Evolutionary conservation across 2,113 vertebrate species (phyloP), one percentile per base, ranked within the genome.

Genomic region (Rhynchomys soricoides): DNA sequence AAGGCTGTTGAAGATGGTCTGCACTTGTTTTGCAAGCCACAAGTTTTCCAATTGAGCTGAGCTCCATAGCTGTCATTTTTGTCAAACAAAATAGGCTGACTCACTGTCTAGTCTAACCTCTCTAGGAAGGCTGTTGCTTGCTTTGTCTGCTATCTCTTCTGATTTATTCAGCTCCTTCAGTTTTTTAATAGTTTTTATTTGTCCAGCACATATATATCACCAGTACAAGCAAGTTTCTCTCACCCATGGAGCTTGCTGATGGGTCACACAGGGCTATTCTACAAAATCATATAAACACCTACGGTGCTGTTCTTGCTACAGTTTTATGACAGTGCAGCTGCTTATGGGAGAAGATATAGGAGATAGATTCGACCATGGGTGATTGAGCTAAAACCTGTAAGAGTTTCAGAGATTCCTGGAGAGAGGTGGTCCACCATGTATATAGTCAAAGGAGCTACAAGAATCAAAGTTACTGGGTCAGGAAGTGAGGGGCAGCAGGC

Each of bases 321-420:
- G 48, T 15, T 10, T 45, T 78, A 13, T 34, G 21, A 66, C 43
- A 22, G 24, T 45, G 19, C 83, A 5, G 6, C 17, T 88, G 7
- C 5, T 52, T 17, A 34, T n/a, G 5, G 5, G 31, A 93, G 10
- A 94, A 19, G 8, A 52, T 55, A 1, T 17, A 24, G 17, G 15
- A 64, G 50, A 87, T 2, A 1, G 13, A 78, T 26, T n/a, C 77
- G 74, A 81, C 40, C 52, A 10, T 24, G 26, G n/a, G 66, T 19
- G 4, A 79, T 31, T 70, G 26, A 68, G 21, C 40, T 55, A n/a
- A 91, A 86, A 64, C 92, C 19, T 73, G 3, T 6, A 64, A 79
- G 31, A 37, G 50, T 74, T 93, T 91, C 55, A 43, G 64, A 77
- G 64, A 57, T 8, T 71, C 43, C 15, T 90, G 43, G n/a, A 93